A percentile compares a stretch with the other conserved stretches of the same genome.
These are phyloP conservation scores for Chydorus sphaericus DNA, from an alignment of 2,888 invertebrate genomes.

Conservation along the genomic window DNA sequence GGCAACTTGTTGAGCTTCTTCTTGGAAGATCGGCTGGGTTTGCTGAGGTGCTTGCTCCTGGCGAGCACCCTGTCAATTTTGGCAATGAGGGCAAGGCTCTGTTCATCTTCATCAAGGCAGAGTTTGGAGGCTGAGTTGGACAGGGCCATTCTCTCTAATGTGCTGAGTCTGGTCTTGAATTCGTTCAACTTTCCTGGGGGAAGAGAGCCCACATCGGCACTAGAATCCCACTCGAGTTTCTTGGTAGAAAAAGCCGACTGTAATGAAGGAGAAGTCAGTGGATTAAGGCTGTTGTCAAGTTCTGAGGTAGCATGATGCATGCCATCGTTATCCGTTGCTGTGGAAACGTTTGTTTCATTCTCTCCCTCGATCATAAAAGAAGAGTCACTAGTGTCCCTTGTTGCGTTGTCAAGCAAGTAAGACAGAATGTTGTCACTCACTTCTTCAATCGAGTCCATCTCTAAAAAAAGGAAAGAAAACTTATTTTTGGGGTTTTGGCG, in stretches of 20 bases:
- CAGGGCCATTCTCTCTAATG: conserved; percentile 10
- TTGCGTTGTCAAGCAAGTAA: background rate
- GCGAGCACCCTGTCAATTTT: conserved; percentile 2
- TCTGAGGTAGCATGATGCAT: background rate
- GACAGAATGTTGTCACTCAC: conserved; percentile 1
- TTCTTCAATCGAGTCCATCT: background rate
- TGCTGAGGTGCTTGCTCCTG: background rate
- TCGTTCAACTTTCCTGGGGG: background rate
- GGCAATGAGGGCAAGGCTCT: background rate
- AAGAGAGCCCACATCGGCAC: conserved; percentile 6
- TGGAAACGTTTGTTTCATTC: conserved; percentile 6
- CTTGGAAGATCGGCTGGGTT: background rate
- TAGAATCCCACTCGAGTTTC: conserved; percentile 9
- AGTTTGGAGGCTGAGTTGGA: conserved; percentile 1
- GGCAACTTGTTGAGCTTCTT: background rate
- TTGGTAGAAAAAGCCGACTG: conserved; percentile 2
- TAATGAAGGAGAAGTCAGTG: background rate
- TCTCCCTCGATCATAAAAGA: background rate
- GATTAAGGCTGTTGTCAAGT: background rate
- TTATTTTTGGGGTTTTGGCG: background rate
- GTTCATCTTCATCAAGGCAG: conserved; percentile 6
- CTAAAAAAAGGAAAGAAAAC: background rate
- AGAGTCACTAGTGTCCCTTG: background rate
- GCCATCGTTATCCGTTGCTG: conserved; percentile 2
- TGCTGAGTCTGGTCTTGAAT: background rate